Conservation (phyloP, 2,113 vertebrate species). For the Tapirus terrestris region DNA sequence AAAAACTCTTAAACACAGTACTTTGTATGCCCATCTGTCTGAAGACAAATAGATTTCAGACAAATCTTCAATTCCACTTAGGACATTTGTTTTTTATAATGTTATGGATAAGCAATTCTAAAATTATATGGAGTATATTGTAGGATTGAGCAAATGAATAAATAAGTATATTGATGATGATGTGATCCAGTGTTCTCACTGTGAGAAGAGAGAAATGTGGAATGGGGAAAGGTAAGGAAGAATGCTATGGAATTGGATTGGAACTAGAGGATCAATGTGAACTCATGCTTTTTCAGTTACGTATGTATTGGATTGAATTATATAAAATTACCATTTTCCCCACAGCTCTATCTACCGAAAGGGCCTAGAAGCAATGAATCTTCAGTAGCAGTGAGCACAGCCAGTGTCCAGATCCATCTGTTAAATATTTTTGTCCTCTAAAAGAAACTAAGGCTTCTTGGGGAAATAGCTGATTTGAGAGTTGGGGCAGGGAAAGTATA, state of each 20-base stretch:
- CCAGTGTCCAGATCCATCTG: background rate
- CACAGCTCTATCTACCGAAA: background rate
- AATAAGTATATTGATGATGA: background rate
- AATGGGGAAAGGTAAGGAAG: background rate
- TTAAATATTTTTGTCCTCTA: background rate
- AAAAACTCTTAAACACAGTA: background rate
- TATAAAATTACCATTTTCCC: background rate
- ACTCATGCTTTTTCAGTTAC: background rate
- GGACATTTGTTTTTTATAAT: conserved; percentile 13
- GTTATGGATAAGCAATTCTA: background rate
- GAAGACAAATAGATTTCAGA: background rate
- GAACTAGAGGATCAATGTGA: background rate
- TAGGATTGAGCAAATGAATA: background rate
- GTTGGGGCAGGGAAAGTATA: background rate
- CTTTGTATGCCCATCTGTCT: background rate
- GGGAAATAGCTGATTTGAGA: background rate
- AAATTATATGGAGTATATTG: background rate
- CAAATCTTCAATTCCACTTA: background rate
- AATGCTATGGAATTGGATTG: background rate
- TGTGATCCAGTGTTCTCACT: background rate
- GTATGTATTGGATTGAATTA: background rate
- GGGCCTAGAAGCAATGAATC: background rate
- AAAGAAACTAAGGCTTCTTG: background rate
- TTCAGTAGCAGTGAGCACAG: background rate
- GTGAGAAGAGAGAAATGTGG: background rate